phyloP scores from a whole-genome alignment of 2,888 invertebrate species.

The Drosophila emarginata region DNA sequence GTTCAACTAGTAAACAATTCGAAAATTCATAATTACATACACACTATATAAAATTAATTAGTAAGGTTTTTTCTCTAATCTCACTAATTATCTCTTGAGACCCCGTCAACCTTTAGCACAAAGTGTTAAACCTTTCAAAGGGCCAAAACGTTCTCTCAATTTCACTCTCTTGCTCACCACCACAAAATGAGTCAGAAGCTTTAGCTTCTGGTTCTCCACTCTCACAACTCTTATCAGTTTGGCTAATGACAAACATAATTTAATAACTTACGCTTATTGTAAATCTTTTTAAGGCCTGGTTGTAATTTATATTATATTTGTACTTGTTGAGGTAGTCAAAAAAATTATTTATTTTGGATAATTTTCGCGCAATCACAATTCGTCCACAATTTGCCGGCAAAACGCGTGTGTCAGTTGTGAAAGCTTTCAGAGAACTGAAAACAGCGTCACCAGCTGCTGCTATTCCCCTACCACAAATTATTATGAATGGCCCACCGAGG shows the following conservation, averaged over 20 bases:
- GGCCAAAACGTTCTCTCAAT: background rate
- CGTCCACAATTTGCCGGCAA: slow-evolving; percentile 41
- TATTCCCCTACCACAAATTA: background rate
- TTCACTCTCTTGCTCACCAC: slow-evolving; percentile 25
- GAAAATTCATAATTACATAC: background rate
- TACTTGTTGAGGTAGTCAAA: slow-evolving; percentile 1
- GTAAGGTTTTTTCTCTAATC: no score
- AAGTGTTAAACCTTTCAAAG: background rate
- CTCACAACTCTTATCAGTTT: background rate
- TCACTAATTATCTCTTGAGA: no score
- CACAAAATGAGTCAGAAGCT: slow-evolving; percentile 36
- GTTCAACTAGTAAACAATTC: background rate
- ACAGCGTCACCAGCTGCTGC: background rate
- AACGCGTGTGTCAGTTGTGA: slow-evolving; percentile 60
- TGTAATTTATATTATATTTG: slow-evolving; percentile 5
- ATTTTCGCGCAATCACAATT: slow-evolving; percentile 6
- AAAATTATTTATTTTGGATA: background rate
- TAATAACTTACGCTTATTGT: slow-evolving; percentile 14
- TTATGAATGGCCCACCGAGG: background rate
- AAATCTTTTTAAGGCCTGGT: slow-evolving; percentile 19
- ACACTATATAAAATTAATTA: no score
- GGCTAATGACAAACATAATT: slow-evolving; percentile 8
- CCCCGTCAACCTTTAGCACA: background rate
- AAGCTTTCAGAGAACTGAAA: slow-evolving; percentile 53
- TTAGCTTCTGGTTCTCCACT: slow-evolving; percentile 27